Conservation (phyloP, 2,113 vertebrate species). For the Narcine bancroftii region DNA sequence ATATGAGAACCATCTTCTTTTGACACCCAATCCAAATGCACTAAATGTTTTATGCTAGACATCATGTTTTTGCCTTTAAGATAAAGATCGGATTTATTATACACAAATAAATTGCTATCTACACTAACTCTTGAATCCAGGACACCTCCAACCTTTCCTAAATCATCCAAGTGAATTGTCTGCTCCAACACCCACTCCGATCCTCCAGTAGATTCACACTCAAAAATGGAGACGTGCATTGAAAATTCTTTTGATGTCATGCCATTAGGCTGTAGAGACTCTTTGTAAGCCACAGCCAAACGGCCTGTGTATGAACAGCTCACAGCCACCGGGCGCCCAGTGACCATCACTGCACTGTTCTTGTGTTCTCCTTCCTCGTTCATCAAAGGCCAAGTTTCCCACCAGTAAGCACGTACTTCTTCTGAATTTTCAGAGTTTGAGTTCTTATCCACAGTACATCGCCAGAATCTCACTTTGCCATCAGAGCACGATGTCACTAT, state of each 20-base stretch:
- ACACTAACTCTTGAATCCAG: slow-evolving; percentile 87
- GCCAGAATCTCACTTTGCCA: slow-evolving; percentile 88
- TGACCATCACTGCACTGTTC: slow-evolving; percentile 78
- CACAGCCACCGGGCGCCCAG: slow-evolving; percentile 86
- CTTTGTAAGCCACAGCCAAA: slow-evolving; percentile 88
- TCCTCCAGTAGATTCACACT: slow-evolving; percentile 95
- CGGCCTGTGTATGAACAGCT: slow-evolving; percentile 95
- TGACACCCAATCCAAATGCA: slow-evolving; percentile 96
- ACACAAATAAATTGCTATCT: slow-evolving; percentile 95
- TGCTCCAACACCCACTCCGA: slow-evolving; percentile 97
- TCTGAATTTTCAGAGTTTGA: slow-evolving; percentile 46
- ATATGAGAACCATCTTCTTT: slow-evolving; percentile 98
- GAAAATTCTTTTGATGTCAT: slow-evolving; percentile 78
- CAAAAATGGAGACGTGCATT: slow-evolving; percentile 96
- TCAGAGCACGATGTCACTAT: slow-evolving; percentile 96
- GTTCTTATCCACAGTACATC: slow-evolving; percentile 67
- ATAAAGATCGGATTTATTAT: slow-evolving; percentile 85
- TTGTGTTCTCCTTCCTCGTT: slow-evolving; percentile 84
- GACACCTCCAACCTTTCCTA: slow-evolving; percentile 71
- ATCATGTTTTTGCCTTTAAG: slow-evolving; percentile 69
- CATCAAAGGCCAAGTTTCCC: slow-evolving; percentile 89
- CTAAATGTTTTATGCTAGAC: slow-evolving; percentile 91
- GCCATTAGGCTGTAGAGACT: slow-evolving; percentile 64
- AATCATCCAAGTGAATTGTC: slow-evolving; percentile 88
- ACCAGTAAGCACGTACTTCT: slow-evolving; percentile 62